Base-by-base conservation (phyloP, 2,888 invertebrate genomes). In the Heterodera filipjevi region DNA sequence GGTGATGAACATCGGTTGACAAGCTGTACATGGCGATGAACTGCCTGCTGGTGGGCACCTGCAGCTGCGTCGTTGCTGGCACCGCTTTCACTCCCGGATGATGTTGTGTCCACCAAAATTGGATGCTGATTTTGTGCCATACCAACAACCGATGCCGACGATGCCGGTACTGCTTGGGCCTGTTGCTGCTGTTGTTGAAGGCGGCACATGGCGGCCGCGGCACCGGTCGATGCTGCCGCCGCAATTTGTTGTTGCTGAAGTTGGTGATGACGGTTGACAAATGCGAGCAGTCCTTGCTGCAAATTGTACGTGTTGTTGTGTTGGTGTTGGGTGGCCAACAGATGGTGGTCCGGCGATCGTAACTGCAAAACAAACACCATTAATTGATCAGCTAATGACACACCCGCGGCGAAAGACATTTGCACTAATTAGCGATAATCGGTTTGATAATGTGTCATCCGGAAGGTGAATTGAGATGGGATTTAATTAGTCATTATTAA, bases 241-340 rank as follows among this genome's bases (percentile, higher is more conserved):
- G 76, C 53, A 32, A 77, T 35, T 32, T n/a, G 27, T 27, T 77
- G 49, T 22, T 73, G 73, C 35, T 46, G 79, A 30, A 68, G 72
- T 59, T 71, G 80, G 10, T 79, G 78, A 10, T 80, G 75, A 32
- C 80, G 77, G 32, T 82, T 80, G 32, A 82, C 81, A 64, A 82
- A 83, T 30, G 82, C 82, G 44, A 82, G 46, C 46, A 82, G 79
- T 46, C 82, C 82, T 77, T 82, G 82, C 76, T 82, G 82, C 77
- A 82, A 27, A 32, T 81, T 70, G 70, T 71, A 73, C 44, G 72
- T n/a, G 53, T 19, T 59, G 27, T 14, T 3, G 22, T 75, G 66
- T 19, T 32, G 53, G 16, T 59, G 27, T n/a, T 3, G 22, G 12
- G 64, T 35, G 8, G 75, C 12, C 22, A 75, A 35, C 66, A 66